Conservation (phyloP, 1,140 invertebrate species). For the Bombus pascuorum region DNA sequence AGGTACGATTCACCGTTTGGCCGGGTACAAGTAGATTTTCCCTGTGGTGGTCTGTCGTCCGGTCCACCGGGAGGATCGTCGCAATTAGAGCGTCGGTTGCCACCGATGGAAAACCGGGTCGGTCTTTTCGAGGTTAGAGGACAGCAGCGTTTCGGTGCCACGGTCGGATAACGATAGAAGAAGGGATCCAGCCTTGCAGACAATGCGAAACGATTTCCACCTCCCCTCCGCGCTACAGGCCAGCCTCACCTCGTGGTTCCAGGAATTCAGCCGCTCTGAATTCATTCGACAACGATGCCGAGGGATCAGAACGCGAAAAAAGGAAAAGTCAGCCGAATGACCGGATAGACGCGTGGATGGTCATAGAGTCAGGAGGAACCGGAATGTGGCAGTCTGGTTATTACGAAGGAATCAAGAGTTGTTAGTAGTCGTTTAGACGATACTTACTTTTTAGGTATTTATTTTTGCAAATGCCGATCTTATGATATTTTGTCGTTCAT, state of each 20-base stretch:
- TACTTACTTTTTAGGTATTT: background rate
- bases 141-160: slow-evolving; percentile 46
- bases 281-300: slow-evolving; percentile 40
- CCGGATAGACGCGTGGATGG: background rate
- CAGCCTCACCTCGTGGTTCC: slow-evolving; percentile 18
- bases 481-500: too few relatives aligned
- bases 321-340: slow-evolving; percentile 6
- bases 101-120: slow-evolving; percentile 55
- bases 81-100: slow-evolving; percentile 54
- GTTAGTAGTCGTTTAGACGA: background rate
- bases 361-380: background rate
- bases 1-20: background rate
- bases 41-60: slow-evolving; percentile 31
- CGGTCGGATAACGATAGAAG: slow-evolving; percentile 54
- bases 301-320: background rate
- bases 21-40: slow-evolving; percentile 36
- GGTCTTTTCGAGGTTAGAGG: slow-evolving; percentile 44
- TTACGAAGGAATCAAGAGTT: background rate
- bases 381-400: background rate
- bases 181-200: slow-evolving; percentile 37
- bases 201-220: slow-evolving; percentile 55
- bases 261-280: slow-evolving; percentile 50
- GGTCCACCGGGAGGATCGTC: slow-evolving; percentile 34
- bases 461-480: background rate
- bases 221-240: background rate